Evolutionary conservation across 2,113 vertebrate species (phyloP).

Genomic region (Eretmodus cyanostictus): DNA sequence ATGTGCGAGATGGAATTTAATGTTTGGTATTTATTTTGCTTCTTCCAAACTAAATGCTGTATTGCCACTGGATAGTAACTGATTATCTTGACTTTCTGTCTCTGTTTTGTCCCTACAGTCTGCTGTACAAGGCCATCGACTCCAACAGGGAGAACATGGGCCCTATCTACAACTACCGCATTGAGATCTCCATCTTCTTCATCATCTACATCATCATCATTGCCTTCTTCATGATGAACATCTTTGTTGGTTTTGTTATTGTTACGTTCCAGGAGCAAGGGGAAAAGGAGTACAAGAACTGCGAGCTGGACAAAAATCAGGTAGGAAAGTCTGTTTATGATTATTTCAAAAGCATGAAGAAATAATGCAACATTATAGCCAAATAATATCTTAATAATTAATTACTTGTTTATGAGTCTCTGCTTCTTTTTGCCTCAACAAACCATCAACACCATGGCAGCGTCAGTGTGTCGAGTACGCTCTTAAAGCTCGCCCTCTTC

Average conservation of each 20-base stretch:
- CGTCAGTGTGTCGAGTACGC: slow-evolving; percentile 98
- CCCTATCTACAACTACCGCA: slow-evolving; percentile 94
- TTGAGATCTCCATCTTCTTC: slow-evolving; percentile 99
- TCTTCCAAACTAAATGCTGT: background rate
- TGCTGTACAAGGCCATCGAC: slow-evolving; percentile 95
- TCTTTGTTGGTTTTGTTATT: slow-evolving; percentile 98
- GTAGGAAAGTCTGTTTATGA: slow-evolving; percentile 53
- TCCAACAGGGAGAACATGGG: slow-evolving; percentile 92
- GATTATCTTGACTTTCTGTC: background rate
- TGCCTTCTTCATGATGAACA: slow-evolving; percentile 99
- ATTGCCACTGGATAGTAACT: background rate
- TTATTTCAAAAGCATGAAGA: background rate
- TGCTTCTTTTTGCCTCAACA: background rate
- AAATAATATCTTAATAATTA: background rate
- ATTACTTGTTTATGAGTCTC: background rate
- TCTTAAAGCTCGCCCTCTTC: slow-evolving; percentile 90
- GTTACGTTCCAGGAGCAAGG: slow-evolving; percentile 99
- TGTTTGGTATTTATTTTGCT: background rate
- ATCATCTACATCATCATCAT: slow-evolving; percentile 99
- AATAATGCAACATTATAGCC: background rate
- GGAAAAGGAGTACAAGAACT: slow-evolving; percentile 99
- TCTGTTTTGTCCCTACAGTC: slow-evolving; percentile 60
- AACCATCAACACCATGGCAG: slow-evolving; percentile 52
- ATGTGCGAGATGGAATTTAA: background rate
- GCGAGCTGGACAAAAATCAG: slow-evolving; percentile 99